Evolutionary conservation across 2,888 invertebrate genomes (phyloP).

Genomic region (Apotomis capreana): DNA sequence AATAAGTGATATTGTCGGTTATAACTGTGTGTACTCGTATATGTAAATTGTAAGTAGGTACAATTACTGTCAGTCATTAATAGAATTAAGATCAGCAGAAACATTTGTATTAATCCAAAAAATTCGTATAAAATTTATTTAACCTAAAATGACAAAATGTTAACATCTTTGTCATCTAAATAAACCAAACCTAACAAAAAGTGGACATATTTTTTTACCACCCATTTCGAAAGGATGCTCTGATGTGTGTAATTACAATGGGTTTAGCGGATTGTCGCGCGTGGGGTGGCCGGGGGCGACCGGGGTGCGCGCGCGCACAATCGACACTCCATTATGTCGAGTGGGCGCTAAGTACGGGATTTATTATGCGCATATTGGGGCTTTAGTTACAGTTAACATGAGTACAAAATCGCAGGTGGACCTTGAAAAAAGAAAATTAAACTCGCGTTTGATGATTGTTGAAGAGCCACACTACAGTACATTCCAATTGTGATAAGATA

Average conservation of each 20-base stretch:
- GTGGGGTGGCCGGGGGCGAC: constrained; percentile 36
- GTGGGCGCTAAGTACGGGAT: constrained; percentile 65
- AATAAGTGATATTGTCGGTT: too few relatives aligned
- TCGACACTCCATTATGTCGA: constrained; percentile 75
- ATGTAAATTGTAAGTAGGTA: too few relatives aligned
- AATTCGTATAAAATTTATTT: too few relatives aligned
- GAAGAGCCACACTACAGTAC: too few relatives aligned
- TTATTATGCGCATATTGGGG: constrained; percentile 73
- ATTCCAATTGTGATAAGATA: too few relatives aligned
- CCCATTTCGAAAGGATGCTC: constrained; percentile 60
- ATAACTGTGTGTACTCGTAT: too few relatives aligned
- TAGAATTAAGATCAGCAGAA: too few relatives aligned
- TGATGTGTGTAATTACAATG: constrained; percentile 65
- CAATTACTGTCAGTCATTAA: too few relatives aligned
- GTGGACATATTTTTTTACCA: constrained; percentile 58
- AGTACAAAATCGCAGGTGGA: neutral
- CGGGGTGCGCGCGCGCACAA: constrained; percentile 50
- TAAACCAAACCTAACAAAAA: constrained; percentile 10
- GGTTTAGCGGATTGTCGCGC: constrained; percentile 63
- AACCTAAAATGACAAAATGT: neutral
- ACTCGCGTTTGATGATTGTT: too few relatives aligned
- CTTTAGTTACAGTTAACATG: constrained; percentile 40
- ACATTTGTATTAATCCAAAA: too few relatives aligned
- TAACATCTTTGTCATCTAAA: neutral
- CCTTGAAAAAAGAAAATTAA: too few relatives aligned